Evolutionary conservation across 2,888 invertebrate genomes (phyloP), one percentile per base, ranked within the genome.

Genomic region (Calameuta filiformis): DNA sequence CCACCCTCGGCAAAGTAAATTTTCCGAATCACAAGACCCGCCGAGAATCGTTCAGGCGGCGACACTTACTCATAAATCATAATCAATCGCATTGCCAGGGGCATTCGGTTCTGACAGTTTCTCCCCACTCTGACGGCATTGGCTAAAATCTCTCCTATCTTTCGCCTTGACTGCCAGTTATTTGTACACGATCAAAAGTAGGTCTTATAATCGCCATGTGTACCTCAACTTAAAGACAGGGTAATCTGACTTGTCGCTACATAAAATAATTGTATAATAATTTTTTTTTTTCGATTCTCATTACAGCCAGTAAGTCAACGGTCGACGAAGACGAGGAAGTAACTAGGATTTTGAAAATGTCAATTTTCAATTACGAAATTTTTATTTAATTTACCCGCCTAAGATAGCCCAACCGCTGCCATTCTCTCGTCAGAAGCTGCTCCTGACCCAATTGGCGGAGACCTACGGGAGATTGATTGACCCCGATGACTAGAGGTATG

Each of bases 21-120:
- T 86, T 87, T 87, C 87, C 87, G 85, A 83, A 83, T 87, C 87
- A 87, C 81, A 81, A 83, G 84, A 83, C 86, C 81, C 81, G 76
- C 77, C 68, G 31, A 76, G 23, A 81, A 73, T 82, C 84, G 79
- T 69, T 81, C 81, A 80, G 77, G 82, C 84, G 85, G 79, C 80
- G 80, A 82, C 82, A 81, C 79, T 79, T 82, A 73, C 73, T 81
- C 83, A 87, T 88, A 87, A 87, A 88, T 88, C 88, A 88, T 87
- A 84, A 88, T 88, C 88, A 88, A 87, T 87, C 84, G 85, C 79
- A 81, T 85, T 75, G 78, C 84, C 76, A 75, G 79, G 77, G 79
- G 76, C 80, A 75, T 77, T 85, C 79, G 85, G 79, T 78, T 79
- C 81, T 81, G 84, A 86, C 85, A 81, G 80, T 78, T 84, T 78